Evolutionary conservation across 2,113 vertebrate species (phyloP).

Genomic region (Bos indicus): DNA sequence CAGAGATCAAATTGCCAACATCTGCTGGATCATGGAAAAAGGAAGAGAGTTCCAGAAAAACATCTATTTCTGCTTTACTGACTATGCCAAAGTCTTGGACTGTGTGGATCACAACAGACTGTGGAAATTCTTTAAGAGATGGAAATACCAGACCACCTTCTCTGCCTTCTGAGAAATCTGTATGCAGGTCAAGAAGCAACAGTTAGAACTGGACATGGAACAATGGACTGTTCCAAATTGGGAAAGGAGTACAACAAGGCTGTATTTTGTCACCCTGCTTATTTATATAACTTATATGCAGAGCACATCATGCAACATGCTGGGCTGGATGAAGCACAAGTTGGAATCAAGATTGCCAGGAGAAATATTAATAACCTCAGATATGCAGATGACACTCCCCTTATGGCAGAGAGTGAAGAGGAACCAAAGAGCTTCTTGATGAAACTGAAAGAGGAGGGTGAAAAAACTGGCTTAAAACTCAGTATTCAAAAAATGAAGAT

Average conservation of each 20-base stretch:
- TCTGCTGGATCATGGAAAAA: background rate
- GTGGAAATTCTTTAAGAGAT: background rate
- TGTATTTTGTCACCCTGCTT: background rate
- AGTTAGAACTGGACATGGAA: background rate
- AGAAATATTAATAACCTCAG: background rate
- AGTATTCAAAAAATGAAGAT: background rate
- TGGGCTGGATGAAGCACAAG: background rate
- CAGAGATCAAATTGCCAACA: background rate
- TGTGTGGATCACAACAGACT: background rate
- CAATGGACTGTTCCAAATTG: background rate
- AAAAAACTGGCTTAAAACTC: background rate
- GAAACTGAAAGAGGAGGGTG: background rate
- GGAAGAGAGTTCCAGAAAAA: background rate
- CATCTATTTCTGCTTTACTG: background rate
- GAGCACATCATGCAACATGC: background rate
- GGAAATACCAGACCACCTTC: background rate
- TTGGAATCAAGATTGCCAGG: background rate
- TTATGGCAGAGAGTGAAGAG: background rate
- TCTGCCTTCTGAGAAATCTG: background rate
- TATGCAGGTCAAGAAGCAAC: background rate
- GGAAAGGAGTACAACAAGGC: background rate
- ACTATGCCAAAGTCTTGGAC: background rate
- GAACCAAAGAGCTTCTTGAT: background rate
- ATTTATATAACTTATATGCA: background rate
- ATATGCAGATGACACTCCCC: background rate